Conservation (phyloP, 2,888 invertebrate species). For the Callyntrura sp. region DNA sequence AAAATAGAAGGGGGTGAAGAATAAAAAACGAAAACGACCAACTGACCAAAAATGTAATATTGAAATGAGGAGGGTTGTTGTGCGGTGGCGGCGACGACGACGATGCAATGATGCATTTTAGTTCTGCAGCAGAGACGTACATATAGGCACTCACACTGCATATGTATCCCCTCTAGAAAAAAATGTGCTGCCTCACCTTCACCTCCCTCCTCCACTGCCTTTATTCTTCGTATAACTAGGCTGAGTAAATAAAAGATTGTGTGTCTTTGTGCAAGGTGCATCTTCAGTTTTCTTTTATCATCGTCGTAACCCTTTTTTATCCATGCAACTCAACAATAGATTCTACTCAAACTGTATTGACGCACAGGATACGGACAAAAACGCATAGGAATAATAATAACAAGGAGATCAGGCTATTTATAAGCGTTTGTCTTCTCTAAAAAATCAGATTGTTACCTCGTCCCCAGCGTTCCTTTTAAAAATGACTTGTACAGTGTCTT, state of each 20-base stretch:
- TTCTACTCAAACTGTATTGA: not conserved
- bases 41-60: constrained; percentile 76
- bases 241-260: no score
- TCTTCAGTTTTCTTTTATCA: no score
- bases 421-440: constrained; percentile 3
- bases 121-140: no score
- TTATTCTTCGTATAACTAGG: not conserved
- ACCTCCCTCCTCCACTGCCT: not conserved
- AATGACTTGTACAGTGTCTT: not conserved
- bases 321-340: constrained; percentile 2
- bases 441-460: not conserved
- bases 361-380: constrained; percentile 8
- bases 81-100: constrained; percentile 7
- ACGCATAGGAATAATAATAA: constrained; percentile 17
- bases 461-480: not conserved
- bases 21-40: constrained; percentile 65
- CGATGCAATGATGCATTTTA: constrained; percentile 13
- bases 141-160: no score
- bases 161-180: no score
- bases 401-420: not conserved
- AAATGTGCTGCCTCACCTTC: constrained; percentile 43
- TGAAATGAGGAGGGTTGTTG: constrained; percentile 59
- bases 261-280: not conserved
- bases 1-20: constrained; percentile 49
- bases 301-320: no score